Evolutionary conservation across 2,888 invertebrate genomes (phyloP), one percentile per base, ranked within the genome.

Genomic region (Fragum whitleyi): DNA sequence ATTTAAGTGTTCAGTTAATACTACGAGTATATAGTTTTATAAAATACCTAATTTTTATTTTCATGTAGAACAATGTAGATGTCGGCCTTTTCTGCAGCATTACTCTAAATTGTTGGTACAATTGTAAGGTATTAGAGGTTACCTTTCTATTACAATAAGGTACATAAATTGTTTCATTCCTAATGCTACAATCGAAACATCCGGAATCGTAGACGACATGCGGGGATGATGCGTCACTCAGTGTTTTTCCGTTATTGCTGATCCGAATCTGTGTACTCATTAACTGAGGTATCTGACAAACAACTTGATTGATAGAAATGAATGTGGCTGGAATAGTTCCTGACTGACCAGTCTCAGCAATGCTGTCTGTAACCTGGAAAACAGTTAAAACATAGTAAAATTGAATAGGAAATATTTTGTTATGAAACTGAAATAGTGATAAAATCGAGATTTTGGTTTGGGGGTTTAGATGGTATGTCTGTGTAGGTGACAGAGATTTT

Each of bases 241-340:
- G 39, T 32, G 39, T 75, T 14, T 51, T 28, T 1, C 88, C 88
- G 69, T 91, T 82, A 59, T 91, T 91, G 71, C 89, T 90, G 75
- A 91, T 75, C 11, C 71, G 72, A 2, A 91, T 74, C 5, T 70
- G 55, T 14, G 89, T 88, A 78, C 89, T 89, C 26, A 78, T 65
- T 28, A 77, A n/a, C 9, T 69, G 65, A 23, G 88, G 86, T 59
- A 88, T 79, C 36, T 77, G 79, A 70, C 91, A 91, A 14, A 83
- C 79, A 0, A 90, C 87, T 61, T 90, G 88, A 65, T 83, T 83
- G 70, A 89, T 75, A 28, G 86, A 88, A 19, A 90, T 83, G 42
- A 75, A 90, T 3, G 71, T 59, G 7, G 88, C 90, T 16, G 65
- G 0, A 16, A 74, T 73, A 0, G 71, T 85, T 53, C 74, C 76